Evolutionary conservation across 2,888 invertebrate species (phyloP).

Genomic region (Pachydiplax longipennis): DNA sequence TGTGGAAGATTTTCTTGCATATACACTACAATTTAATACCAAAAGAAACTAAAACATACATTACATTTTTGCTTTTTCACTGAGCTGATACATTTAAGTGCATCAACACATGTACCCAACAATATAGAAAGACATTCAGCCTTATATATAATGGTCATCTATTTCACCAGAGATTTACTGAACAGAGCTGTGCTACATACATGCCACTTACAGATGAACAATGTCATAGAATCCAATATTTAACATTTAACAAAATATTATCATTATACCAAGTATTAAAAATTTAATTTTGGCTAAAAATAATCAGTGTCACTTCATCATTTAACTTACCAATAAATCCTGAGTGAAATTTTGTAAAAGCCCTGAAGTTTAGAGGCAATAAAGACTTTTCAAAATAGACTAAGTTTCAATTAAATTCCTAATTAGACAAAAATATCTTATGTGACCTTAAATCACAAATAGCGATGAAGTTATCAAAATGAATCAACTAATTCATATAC

Average conservation of each 20-base stretch:
- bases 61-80: too few species aligned
- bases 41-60: too few species aligned
- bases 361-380: background rate
- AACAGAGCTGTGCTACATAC: background rate
- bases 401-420: background rate
- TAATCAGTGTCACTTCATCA: background rate
- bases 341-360: background rate
- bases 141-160: background rate
- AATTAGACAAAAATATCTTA: background rate
- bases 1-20: too few species aligned
- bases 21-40: too few species aligned
- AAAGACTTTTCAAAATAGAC: background rate
- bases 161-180: background rate
- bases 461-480: background rate
- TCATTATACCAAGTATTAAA: background rate
- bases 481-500: background rate
- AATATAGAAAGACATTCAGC: conserved; percentile 7
- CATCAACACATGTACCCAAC: background rate
- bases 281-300: background rate
- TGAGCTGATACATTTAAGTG: background rate
- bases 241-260: background rate
- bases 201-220: background rate
- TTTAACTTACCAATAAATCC: background rate
- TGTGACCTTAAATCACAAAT: background rate
- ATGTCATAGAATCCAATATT: background rate